Percentiles rank a stretch among this genome's conserved stretches.
Conservation (phyloP, 1,140 invertebrate species). For the Choristoneura fumiferana region DNA sequence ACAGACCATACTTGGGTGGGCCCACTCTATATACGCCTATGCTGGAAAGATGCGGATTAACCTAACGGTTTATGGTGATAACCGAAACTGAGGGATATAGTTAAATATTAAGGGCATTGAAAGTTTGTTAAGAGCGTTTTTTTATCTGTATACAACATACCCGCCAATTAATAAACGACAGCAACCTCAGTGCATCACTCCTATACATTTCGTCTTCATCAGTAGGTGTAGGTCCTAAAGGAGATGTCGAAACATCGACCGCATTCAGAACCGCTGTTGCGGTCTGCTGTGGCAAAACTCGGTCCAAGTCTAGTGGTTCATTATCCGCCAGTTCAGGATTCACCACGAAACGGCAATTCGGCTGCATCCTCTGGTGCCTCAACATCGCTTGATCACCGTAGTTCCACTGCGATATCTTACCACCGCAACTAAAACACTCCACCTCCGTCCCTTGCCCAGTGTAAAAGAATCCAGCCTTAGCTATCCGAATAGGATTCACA, state of each 20-base stretch:
- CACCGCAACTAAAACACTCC: conserved; percentile 87
- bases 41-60: too few species aligned
- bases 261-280: conserved; percentile 7
- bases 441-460: conserved; percentile 83
- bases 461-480: conserved; percentile 91
- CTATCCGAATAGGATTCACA: conserved; percentile 83
- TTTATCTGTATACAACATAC: conserved; percentile 70
- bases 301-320: conserved; percentile 73
- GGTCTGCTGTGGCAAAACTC: conserved; percentile 32
- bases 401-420: conserved; percentile 86
- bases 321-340: conserved; percentile 83
- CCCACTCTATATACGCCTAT: too few species aligned
- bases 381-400: conserved; percentile 86
- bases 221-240: conserved; percentile 47
- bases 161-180: conserved; percentile 84
- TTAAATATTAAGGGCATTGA: too few species aligned
- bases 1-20: too few species aligned
- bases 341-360: conserved; percentile 85
- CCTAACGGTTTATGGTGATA: too few species aligned
- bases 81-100: too few species aligned
- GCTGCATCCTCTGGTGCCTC: conserved; percentile 81
- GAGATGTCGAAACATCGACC: conserved; percentile 29
- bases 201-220: conserved; percentile 74
- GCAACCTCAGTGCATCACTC: conserved; percentile 76
- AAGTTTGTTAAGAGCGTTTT: too few species aligned